Evolutionary conservation across 2,113 vertebrate species (phyloP).

Genomic region (Kryptolebias marmoratus): DNA sequence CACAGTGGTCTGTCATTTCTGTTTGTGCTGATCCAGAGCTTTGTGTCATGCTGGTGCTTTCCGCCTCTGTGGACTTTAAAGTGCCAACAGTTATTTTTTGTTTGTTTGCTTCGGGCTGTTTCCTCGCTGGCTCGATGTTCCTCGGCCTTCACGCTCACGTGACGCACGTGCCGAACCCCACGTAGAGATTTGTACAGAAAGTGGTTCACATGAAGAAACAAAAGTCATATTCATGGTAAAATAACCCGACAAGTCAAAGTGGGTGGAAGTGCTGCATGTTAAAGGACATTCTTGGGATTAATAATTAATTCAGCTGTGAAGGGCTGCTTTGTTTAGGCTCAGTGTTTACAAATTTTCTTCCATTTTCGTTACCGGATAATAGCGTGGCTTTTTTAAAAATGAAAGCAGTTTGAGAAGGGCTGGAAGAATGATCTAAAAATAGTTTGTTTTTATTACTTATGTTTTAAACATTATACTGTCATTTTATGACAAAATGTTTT

Average conservation of each 20-base stretch:
- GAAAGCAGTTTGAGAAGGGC: no score
- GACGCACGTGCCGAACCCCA: constrained; percentile 2
- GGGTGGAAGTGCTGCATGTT: constrained; percentile 2
- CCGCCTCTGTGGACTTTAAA: background rate
- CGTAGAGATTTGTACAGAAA: background rate
- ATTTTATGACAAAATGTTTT: no score
- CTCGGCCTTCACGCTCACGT: background rate
- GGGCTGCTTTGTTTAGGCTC: constrained; percentile 23
- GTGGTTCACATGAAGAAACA: constrained; percentile 26
- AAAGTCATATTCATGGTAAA: constrained; percentile 32
- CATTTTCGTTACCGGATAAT: no score
- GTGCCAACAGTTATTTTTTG: constrained; percentile 9
- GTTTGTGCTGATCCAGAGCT: constrained; percentile 23
- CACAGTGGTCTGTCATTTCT: constrained; percentile 10
- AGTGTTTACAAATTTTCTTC: background rate
- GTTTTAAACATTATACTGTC: no score
- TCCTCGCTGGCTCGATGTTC: background rate
- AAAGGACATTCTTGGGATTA: constrained; percentile 14
- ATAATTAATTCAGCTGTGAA: constrained; percentile 38
- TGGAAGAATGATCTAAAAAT: no score
- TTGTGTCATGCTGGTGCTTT: background rate
- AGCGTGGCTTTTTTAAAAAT: no score
- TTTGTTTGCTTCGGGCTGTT: constrained; percentile 21
- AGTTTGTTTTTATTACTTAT: no score
- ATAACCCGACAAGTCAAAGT: constrained; percentile 6